Conservation (phyloP, 2,113 vertebrate species). For the Jacana jacana region DNA sequence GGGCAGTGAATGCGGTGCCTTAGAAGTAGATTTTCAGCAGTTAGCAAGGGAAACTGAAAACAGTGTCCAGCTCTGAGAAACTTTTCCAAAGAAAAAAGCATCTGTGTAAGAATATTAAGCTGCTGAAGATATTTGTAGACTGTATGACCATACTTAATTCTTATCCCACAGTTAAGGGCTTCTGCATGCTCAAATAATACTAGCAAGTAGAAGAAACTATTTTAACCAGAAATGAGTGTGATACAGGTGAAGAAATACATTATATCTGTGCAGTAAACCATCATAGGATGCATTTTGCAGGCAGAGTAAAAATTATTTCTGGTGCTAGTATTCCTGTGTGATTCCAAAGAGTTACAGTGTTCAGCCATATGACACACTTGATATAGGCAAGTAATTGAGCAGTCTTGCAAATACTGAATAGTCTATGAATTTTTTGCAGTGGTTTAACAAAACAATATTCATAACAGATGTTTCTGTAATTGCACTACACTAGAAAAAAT, state of each 20-base stretch:
- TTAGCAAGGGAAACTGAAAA: neutral
- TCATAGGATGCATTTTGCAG: neutral
- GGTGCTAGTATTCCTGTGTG: neutral
- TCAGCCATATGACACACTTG: neutral
- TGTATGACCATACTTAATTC: neutral
- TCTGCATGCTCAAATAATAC: neutral
- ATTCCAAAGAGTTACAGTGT: neutral
- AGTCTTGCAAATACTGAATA: neutral
- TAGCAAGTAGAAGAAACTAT: neutral
- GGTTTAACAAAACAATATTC: neutral
- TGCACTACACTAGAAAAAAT: neutral
- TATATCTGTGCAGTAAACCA: neutral
- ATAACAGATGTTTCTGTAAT: neutral
- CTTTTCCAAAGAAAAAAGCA: neutral
- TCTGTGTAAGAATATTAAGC: neutral
- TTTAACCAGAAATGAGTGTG: neutral
- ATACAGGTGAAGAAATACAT: neutral
- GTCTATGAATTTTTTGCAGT: neutral
- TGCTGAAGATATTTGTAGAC: neutral
- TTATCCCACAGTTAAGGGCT: neutral
- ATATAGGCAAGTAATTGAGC: neutral
- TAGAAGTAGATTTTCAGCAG: neutral
- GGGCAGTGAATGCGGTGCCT: neutral
- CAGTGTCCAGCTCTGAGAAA: neutral
- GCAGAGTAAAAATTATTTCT: neutral